A percentile compares a stretch with the other conserved stretches of the same genome.
Conservation (phyloP, 2,888 invertebrate species). For the Byasa hedistus region DNA sequence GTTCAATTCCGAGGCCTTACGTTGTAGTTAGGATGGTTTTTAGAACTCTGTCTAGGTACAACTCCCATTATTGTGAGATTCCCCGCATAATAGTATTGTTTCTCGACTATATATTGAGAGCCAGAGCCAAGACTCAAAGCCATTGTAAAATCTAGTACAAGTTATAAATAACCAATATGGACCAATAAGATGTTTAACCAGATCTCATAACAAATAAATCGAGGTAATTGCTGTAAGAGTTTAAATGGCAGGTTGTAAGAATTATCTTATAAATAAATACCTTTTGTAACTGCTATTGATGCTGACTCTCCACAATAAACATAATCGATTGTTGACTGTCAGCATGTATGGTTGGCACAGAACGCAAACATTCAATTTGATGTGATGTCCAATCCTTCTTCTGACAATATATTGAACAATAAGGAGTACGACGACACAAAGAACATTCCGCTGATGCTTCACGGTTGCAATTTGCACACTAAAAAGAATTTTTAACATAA, state of each 20-base stretch:
- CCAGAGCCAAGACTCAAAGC: too few species aligned
- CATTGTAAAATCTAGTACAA: too few species aligned
- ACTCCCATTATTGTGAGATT: too few species aligned
- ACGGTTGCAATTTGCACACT: slow-evolving; percentile 95
- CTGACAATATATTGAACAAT: slow-evolving; percentile 94
- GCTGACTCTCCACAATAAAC: slow-evolving; percentile 90
- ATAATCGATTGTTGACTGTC: slow-evolving; percentile 86
- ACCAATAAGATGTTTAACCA: too few species aligned
- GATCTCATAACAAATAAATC: too few species aligned
- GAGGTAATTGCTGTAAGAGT: background rate
- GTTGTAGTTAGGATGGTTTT: too few species aligned
- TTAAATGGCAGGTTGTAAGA: background rate
- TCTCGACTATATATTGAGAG: too few species aligned
- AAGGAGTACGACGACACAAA: slow-evolving; percentile 90
- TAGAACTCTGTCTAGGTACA: too few species aligned
- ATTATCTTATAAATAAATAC: slow-evolving; percentile 24
- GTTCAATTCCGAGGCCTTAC: too few species aligned
- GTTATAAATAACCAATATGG: too few species aligned
- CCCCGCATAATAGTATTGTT: too few species aligned
- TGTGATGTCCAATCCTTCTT: slow-evolving; percentile 93
- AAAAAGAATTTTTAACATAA: slow-evolving; percentile 36
- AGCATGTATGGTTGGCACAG: slow-evolving; percentile 76
- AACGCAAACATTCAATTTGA: slow-evolving; percentile 90
- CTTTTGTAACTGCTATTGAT: slow-evolving; percentile 64
- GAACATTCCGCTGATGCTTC: slow-evolving; percentile 94